phyloP scores from a whole-genome alignment of 2,888 invertebrate genomes.

The Netelia inedita region DNA sequence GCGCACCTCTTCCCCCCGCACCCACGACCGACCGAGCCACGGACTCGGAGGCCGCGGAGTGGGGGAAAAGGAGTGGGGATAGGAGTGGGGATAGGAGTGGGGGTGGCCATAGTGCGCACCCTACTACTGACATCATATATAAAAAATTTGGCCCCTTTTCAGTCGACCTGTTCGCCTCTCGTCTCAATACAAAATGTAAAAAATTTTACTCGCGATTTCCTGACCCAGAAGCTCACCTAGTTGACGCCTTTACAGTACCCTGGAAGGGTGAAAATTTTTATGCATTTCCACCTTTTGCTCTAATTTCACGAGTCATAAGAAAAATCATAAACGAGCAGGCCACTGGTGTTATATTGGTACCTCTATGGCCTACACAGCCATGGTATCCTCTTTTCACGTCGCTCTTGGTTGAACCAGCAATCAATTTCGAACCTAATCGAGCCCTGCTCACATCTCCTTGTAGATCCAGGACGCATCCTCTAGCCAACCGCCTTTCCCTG shows the following conservation, averaged over 20 bases:
- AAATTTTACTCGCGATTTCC: constrained; percentile 68
- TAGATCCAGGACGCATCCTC: constrained; percentile 62
- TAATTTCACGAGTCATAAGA: constrained; percentile 56
- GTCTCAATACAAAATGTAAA: constrained; percentile 69
- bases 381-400: constrained; percentile 67
- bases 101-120: too few relatives aligned
- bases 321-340: constrained; percentile 69
- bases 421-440: constrained; percentile 58
- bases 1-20: too few relatives aligned
- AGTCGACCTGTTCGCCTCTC: constrained; percentile 71
- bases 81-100: too few relatives aligned
- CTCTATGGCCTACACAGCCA: constrained; percentile 65
- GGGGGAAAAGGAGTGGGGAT: too few relatives aligned
- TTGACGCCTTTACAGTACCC: constrained; percentile 70
- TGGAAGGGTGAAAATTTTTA: constrained; percentile 69
- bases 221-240: constrained; percentile 61
- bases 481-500: constrained; percentile 68
- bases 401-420: constrained; percentile 39
- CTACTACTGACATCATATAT: too few relatives aligned
- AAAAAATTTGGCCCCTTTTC: constrained; percentile 53
- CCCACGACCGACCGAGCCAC: too few relatives aligned
- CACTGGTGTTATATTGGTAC: constrained; percentile 66
- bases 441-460: constrained; percentile 63
- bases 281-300: constrained; percentile 70
- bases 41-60: too few relatives aligned